Percentiles rank a stretch among this genome's conserved stretches.
Conservation (phyloP, 2,888 invertebrate genomes). For the Anticlea derivata region DNA sequence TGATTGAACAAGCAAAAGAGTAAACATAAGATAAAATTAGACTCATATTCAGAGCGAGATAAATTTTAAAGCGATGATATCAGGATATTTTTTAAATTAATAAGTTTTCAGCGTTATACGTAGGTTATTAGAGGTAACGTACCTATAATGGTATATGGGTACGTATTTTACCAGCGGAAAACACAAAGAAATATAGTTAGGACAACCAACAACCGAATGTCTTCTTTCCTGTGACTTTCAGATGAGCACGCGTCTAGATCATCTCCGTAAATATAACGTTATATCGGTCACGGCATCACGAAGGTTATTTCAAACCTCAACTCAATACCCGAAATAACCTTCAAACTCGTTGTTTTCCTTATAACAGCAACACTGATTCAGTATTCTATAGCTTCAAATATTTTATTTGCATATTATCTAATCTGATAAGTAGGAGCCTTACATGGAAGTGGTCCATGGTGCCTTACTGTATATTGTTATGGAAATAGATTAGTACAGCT, state of each 20-base stretch:
- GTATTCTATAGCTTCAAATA: background rate
- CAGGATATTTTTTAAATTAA: too few relatives aligned
- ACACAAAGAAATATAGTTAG: too few relatives aligned
- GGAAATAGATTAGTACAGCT: too few relatives aligned
- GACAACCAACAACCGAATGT: background rate
- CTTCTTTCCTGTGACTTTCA: constrained; percentile 24
- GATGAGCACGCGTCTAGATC: constrained; percentile 43
- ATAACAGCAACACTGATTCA: constrained; percentile 5
- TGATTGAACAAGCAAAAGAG: background rate
- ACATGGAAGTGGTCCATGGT: too few relatives aligned
- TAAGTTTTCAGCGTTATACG: too few relatives aligned
- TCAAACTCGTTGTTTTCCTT: constrained; percentile 44
- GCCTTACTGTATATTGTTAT: too few relatives aligned
- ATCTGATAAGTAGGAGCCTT: too few relatives aligned
- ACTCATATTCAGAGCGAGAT: too few relatives aligned
- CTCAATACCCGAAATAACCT: constrained; percentile 40
- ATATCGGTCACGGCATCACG: constrained; percentile 74
- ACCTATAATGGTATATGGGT: too few relatives aligned
- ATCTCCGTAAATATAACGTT: constrained; percentile 65
- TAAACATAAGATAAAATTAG: background rate
- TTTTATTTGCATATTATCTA: too few relatives aligned
- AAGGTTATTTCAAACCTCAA: constrained; percentile 47
- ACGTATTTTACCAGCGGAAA: too few relatives aligned
- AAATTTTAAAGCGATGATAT: background rate
- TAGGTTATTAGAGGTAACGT: too few relatives aligned